Base-by-base conservation (phyloP, 2,888 invertebrate species). In the Panopea generosa region DNA sequence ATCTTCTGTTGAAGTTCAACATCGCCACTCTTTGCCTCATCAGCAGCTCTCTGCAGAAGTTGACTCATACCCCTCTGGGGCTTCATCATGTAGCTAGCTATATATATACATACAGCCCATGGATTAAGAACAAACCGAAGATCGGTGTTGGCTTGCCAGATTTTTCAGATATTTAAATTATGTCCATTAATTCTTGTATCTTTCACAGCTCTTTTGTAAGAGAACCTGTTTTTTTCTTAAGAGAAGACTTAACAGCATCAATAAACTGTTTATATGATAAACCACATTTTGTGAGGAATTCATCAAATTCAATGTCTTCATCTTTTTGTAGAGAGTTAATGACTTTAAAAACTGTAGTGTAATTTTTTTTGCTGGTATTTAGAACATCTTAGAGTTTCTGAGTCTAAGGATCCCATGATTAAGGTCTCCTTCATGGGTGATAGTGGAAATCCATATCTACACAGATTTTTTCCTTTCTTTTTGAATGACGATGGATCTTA, bases 11-110 rank as follows among this genome's bases (percentile, higher is more conserved):
- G 52, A 9, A 81, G 47, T 27, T 73, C 59, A 18, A 62, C 18
- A 53, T 83, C 78, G 11, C 78, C 77, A 33, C 47, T 50, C 29
- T 60, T 61, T 2, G 75, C 82, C 70, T 82, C 82, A 50, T 79
- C 63, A 27, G 59, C 53, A 26, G 79, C 83, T 59, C 52, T 52
- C 14, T 71, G 73, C 4, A 84, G 49, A n/a, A 84, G 50, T 11
- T 7, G 33, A 63, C 80, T 80, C 65, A 84, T 84, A 26, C 78
- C 82, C 33, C 82, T 68, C 60, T 77, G 77, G 7, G 72, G 73
- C 50, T 83, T 80, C 27, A 68, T 77, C 0, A 79, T 79, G 40
- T 77, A 83, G 18, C 77, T 73, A 1, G 74, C 77, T 40, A 83
- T 83, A 38, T 82, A 79, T 2, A 66, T 63, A 56, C 66, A 70